Evolutionary conservation across 2,113 vertebrate genomes (phyloP).

Genomic region (Lichenostomus cassidix): DNA sequence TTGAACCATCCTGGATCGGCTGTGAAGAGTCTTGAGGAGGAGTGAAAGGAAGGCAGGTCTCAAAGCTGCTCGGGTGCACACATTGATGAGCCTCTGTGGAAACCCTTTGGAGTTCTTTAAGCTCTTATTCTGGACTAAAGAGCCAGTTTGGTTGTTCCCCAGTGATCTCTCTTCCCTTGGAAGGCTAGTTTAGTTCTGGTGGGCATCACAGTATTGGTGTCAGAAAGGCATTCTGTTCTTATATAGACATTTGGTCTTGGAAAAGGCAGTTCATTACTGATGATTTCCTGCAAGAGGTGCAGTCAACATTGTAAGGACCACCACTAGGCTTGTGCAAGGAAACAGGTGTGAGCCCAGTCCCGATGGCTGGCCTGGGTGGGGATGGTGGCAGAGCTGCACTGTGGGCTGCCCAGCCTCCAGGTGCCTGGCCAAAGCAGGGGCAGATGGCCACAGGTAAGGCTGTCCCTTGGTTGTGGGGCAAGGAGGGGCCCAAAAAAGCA

Average conservation of each 20-base stretch:
- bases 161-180: background rate
- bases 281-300: accelerated
- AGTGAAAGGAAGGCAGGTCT: background rate
- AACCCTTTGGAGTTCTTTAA: background rate
- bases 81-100: background rate
- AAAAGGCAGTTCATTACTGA: background rate
- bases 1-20: background rate
- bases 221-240: background rate
- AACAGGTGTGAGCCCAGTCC: accelerated
- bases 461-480: accelerated
- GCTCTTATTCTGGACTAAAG: background rate
- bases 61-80: background rate
- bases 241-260: accelerated
- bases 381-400: background rate
- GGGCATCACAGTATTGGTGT: background rate
- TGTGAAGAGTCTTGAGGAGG: background rate
- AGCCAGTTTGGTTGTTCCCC: background rate
- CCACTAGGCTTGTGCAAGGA: too few species aligned
- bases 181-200: background rate
- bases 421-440: accelerated
- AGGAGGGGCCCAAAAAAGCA: background rate
- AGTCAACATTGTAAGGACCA: accelerated
- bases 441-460: background rate
- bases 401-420: accelerated
- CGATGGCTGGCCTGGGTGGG: accelerated